A percentile compares a stretch with the other conserved stretches of the same genome.
These are phyloP conservation scores for Salminus brasiliensis DNA, from an alignment of 2,113 vertebrate genomes.

Conservation along the genomic window DNA sequence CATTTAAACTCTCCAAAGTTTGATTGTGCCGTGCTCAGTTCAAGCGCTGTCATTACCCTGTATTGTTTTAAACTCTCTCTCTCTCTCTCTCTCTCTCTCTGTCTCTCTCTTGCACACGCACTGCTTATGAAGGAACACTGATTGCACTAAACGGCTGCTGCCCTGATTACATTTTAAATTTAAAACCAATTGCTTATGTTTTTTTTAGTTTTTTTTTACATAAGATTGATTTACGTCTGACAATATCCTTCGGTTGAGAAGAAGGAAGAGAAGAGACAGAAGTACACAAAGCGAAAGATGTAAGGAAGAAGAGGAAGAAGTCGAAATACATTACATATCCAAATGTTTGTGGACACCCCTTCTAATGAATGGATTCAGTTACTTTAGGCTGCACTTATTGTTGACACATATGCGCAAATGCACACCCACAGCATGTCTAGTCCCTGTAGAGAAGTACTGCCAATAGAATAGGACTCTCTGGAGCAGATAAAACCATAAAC, in stretches of 20 bases:
- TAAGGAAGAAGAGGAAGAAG: no score
- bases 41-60: conserved; percentile 17
- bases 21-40: conserved; percentile 1
- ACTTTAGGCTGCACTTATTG: no score
- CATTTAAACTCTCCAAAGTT: no score
- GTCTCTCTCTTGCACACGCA: conserved; percentile 48
- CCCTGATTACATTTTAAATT: conserved; percentile 81
- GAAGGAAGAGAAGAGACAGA: neutral
- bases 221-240: neutral
- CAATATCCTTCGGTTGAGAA: neutral
- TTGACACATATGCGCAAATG: no score
- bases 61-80: conserved; percentile 20
- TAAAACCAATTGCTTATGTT: conserved; percentile 66
- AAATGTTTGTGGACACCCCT: no score
- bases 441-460: no score
- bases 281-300: neutral
- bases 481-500: no score
- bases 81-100: neutral
- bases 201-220: neutral
- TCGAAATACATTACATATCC: no score
- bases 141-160: conserved; percentile 70
- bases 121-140: conserved; percentile 70
- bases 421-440: no score
- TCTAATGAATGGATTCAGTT: no score
- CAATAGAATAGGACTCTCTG: no score